These are phyloP conservation scores for Oryzias melastigma DNA, from an alignment of 2,113 vertebrate genomes.

Conservation along the genomic window DNA sequence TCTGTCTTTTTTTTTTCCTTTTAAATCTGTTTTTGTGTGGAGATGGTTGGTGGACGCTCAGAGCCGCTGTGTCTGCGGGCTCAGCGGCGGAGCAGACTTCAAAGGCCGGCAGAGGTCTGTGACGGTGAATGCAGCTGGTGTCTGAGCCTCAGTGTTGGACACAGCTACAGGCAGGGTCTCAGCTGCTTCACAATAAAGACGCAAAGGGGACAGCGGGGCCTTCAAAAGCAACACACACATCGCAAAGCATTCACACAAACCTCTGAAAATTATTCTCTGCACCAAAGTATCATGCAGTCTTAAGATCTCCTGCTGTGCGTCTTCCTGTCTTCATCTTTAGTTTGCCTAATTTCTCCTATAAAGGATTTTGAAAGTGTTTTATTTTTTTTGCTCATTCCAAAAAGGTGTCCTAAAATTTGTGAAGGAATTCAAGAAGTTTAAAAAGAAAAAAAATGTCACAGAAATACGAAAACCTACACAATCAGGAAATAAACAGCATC, in stretches of 20 bases:
- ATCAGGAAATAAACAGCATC: background rate
- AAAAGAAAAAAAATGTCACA: background rate
- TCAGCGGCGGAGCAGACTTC: constrained; percentile 87
- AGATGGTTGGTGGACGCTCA: constrained; percentile 69
- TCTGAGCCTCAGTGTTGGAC: constrained; percentile 86
- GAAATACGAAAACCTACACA: background rate
- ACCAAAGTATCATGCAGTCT: constrained; percentile 30
- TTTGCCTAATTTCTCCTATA: constrained; percentile 13
- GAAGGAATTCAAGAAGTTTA: background rate
- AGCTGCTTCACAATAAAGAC: constrained; percentile 92
- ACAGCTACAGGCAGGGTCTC: constrained; percentile 91
- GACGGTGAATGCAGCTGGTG: constrained; percentile 95
- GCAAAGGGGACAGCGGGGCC: constrained; percentile 88
- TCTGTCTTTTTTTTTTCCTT: constrained; percentile 44
- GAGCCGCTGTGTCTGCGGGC: constrained; percentile 75
- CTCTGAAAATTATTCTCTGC: constrained; percentile 30
- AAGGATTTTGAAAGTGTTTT: background rate
- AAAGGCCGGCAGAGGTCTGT: constrained; percentile 86
- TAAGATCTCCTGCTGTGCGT: constrained; percentile 18
- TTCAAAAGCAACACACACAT: constrained; percentile 75
- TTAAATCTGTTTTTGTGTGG: constrained; percentile 33
- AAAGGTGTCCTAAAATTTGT: background rate
- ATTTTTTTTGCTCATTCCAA: background rate
- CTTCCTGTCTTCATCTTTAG: constrained; percentile 17
- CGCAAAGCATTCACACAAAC: constrained; percentile 33